Percentiles rank a stretch among this genome's conserved stretches.
phyloP scores from a whole-genome alignment of 1,140 invertebrate genomes.

The Akabosia matsudoensis region DNA sequence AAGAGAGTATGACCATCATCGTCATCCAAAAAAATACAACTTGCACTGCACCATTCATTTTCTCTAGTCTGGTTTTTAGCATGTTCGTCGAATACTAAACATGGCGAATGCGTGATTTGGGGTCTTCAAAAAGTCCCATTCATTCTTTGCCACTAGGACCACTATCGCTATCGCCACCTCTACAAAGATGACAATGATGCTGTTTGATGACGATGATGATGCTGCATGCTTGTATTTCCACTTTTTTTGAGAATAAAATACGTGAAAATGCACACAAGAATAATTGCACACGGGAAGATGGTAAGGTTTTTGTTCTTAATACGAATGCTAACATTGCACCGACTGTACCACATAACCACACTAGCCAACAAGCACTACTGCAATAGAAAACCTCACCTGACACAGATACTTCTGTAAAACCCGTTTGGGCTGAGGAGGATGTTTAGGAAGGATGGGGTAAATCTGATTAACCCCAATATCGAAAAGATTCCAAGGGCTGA shows the following conservation, averaged over 20 bases:
- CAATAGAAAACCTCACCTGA: constrained; percentile 31
- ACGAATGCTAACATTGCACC: background rate
- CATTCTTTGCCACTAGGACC: background rate
- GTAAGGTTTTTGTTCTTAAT: background rate
- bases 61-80: background rate
- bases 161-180: background rate
- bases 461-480: constrained; percentile 21
- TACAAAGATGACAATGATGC: background rate
- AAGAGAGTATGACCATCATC: too few relatives aligned
- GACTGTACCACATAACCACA: background rate
- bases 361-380: background rate
- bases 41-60: too few relatives aligned
- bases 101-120: background rate
- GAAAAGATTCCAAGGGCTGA: constrained; percentile 23
- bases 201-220: background rate
- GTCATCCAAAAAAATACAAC: too few relatives aligned
- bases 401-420: constrained; percentile 35
- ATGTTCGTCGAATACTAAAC: background rate
- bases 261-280: background rate
- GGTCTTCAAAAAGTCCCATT: constrained; percentile 7
- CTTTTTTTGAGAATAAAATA: background rate
- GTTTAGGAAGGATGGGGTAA: constrained; percentile 5
- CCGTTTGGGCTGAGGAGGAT: constrained; percentile 28
- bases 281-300: background rate
- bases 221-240: constrained; percentile 17